Evolutionary conservation across 2,113 vertebrate genomes (phyloP).

Genomic region (Acanthisitta chloris): DNA sequence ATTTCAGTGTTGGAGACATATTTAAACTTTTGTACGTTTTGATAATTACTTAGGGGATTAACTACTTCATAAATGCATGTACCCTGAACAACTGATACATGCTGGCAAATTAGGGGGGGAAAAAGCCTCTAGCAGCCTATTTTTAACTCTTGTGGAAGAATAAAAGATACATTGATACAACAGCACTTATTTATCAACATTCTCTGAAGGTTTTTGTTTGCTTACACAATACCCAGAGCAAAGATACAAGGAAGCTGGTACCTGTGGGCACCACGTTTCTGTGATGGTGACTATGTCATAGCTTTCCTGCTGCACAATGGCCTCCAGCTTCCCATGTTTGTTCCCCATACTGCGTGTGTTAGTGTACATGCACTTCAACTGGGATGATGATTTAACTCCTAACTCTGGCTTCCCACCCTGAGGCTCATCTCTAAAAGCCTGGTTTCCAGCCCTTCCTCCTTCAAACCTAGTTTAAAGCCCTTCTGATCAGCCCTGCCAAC

Average conservation of each 20-base stretch:
- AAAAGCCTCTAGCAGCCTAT: not conserved
- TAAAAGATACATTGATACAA: not conserved
- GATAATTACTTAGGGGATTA: not conserved
- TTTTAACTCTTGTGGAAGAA: not conserved
- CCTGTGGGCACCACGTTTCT: not conserved
- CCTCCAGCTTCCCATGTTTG: no score
- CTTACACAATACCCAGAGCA: not conserved
- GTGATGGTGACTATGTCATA: no score
- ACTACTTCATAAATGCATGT: not conserved
- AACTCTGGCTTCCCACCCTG: no score
- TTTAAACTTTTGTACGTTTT: not conserved
- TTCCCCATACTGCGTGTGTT: no score
- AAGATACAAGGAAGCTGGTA: not conserved
- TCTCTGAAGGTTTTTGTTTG: not conserved
- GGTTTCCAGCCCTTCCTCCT: no score
- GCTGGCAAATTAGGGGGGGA: not conserved
- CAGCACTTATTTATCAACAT: not conserved
- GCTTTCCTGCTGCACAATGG: no score
- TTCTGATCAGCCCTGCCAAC: no score
- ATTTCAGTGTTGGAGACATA: fast-evolving
- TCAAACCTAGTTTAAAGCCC: no score
- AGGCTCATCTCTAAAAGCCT: no score
- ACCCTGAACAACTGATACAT: not conserved
- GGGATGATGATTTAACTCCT: no score
- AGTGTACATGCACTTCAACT: no score